Percentiles rank a stretch among this genome's conserved stretches.
Conservation (phyloP, 2,797 vertebrate species). For the Pangasius mekongensis region DNA sequence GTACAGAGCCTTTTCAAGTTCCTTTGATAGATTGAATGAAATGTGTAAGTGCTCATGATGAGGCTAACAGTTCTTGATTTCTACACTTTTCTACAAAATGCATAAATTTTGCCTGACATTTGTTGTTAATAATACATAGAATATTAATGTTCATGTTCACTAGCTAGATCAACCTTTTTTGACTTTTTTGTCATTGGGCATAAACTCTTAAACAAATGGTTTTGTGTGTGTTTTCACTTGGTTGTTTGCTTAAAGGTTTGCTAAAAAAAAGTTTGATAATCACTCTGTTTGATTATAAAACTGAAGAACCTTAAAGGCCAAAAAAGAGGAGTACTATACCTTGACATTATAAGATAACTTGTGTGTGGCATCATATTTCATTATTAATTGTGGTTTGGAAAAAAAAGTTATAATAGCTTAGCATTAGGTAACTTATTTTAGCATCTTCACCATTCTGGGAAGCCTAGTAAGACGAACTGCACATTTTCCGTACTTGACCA, state of each 20-base stretch:
- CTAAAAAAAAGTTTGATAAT: neutral
- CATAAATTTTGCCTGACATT: neutral
- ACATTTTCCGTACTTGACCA: conserved; percentile 56
- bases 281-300: neutral
- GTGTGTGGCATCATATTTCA: conserved; percentile 1
- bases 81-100: neutral
- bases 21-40: neutral
- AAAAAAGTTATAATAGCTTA: neutral
- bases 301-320: neutral
- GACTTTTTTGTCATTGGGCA: neutral
- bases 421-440: conserved; percentile 2
- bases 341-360: neutral
- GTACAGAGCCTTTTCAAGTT: neutral
- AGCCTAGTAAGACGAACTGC: conserved; percentile 56
- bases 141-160: neutral
- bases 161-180: neutral
- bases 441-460: conserved; percentile 45
- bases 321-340: neutral
- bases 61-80: neutral
- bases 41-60: neutral
- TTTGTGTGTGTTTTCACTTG: neutral
- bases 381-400: neutral
- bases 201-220: neutral
- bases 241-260: neutral
- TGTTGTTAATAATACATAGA: neutral